Conservation (phyloP, 2,797 vertebrate genomes). For the Staurois parvus region DNA sequence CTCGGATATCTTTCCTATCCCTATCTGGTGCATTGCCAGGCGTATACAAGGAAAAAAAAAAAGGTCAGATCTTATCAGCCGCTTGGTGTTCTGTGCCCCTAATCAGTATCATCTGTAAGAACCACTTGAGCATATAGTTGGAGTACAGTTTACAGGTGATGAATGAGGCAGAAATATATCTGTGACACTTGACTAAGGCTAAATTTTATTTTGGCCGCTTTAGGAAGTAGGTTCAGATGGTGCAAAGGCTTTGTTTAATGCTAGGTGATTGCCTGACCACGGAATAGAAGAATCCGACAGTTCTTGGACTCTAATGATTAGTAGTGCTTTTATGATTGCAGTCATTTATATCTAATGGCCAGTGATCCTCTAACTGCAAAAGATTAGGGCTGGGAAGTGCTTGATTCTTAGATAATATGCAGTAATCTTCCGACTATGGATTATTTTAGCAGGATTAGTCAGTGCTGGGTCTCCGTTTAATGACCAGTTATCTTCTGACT, state of each 20-base stretch:
- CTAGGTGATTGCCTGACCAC: neutral
- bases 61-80: slow-evolving; percentile 19
- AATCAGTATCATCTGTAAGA: slow-evolving; percentile 26
- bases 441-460: slow-evolving; percentile 3
- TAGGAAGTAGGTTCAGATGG: neutral
- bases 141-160: slow-evolving; percentile 21
- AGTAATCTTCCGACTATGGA: neutral
- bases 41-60: too few relatives aligned
- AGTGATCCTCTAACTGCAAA: neutral
- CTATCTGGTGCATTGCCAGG: too few relatives aligned
- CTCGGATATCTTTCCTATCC: too few relatives aligned
- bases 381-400: neutral
- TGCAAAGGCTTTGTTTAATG: neutral
- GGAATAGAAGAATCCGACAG: neutral
- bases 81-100: slow-evolving; percentile 9
- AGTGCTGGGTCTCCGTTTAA: slow-evolving; percentile 9
- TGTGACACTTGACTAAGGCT: neutral
- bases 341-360: slow-evolving; percentile 4
- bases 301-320: neutral
- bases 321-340: neutral
- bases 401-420: neutral
- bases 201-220: neutral
- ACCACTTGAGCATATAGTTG: slow-evolving; percentile 20
- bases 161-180: slow-evolving; percentile 31
- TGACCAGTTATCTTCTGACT: slow-evolving; percentile 12